Base-by-base conservation (phyloP, 2,888 invertebrate species). In the Pseudococcus jackbeardsleyi region DNA sequence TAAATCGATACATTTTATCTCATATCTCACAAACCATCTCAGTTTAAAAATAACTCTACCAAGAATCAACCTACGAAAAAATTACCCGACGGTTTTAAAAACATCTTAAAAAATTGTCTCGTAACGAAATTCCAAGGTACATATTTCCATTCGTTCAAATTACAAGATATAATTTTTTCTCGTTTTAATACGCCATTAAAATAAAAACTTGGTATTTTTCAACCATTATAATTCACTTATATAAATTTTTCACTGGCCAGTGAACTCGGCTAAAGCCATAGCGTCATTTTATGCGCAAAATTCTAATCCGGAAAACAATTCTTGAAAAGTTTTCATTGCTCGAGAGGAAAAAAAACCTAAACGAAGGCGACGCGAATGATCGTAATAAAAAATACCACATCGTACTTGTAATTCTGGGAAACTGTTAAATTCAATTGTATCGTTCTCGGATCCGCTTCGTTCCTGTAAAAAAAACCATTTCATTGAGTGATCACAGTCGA, bases 321-420 rank as follows among this genome's bases (percentile, higher is more conserved):
- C 72, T 33, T 33, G 72, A 22, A 64, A 64, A 72, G 72, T 72
- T 72, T 33, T 72, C 72, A 72, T 15, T 17, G 64, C 64, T 64
- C 19, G 8, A 12, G 64, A 59, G 11, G 0, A 68, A 68, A 68
- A 68, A 26, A 26, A 33, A 33, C 12, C 72, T 72, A 39, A 39
- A 0, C 33, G 26, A 72, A 6, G 72, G 5, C 33, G 15, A 72
- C 0, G 33, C 3, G 33, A 72, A 72, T 72, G 26, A 72, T 72
- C 39, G 72, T 33, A 72, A 72, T 72, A 33, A 72, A 33, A 72
- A 72, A 72, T 72, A 33, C 33, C 7, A 42, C 42, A 72, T 17
- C 19, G 9, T 82, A 82, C 79, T 82, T 82, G 79, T 82, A 82
- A 82, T 46, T 82, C 46, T 0, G 79, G 79, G 46, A 82, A 82